Percentiles rank a stretch among this genome's conserved stretches.
These are phyloP conservation scores for Muscina levida DNA, from an alignment of 2,888 invertebrate genomes.

Conservation along the genomic window DNA sequence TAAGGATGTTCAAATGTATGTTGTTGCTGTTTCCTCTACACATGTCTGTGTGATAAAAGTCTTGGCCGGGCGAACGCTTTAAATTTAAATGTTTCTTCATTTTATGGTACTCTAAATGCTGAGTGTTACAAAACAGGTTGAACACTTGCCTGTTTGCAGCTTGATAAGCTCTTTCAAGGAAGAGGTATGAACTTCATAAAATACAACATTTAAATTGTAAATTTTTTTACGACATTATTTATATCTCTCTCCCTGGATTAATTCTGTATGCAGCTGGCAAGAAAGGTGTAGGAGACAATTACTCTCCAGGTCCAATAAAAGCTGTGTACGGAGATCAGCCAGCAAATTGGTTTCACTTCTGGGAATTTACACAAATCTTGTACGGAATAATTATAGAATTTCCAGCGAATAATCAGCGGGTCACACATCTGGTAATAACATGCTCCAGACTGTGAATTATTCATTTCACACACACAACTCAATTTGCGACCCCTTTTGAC, in stretches of 20 bases:
- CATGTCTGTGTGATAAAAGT: not conserved
- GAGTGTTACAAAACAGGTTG: not conserved
- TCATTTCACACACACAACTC: not conserved
- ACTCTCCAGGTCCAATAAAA: not conserved
- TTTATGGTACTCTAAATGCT: slow-evolving; percentile 28
- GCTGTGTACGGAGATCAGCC: no score
- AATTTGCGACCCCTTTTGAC: not conserved
- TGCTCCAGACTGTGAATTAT: not conserved
- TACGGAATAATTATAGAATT: not conserved
- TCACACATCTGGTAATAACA: slow-evolving; percentile 21
- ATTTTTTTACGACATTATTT: slow-evolving; percentile 42
- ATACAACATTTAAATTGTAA: slow-evolving; percentile 35
- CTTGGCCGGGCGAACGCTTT: slow-evolving; percentile 16
- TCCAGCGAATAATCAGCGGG: not conserved
- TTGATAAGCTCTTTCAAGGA: slow-evolving; percentile 51
- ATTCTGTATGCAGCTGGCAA: not conserved
- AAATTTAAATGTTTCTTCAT: slow-evolving; percentile 46
- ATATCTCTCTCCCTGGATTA: slow-evolving; percentile 19
- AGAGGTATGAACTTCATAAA: slow-evolving; percentile 44
- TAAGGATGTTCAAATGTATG: slow-evolving; percentile 46
- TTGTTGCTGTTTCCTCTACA: slow-evolving; percentile 7
- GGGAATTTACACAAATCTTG: no score
- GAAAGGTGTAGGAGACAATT: not conserved
- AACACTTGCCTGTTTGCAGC: slow-evolving; percentile 26
- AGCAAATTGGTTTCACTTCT: no score